These are phyloP conservation scores for Cyphomyrmex costatus DNA, from an alignment of 1,140 invertebrate species.

Conservation along the genomic window DNA sequence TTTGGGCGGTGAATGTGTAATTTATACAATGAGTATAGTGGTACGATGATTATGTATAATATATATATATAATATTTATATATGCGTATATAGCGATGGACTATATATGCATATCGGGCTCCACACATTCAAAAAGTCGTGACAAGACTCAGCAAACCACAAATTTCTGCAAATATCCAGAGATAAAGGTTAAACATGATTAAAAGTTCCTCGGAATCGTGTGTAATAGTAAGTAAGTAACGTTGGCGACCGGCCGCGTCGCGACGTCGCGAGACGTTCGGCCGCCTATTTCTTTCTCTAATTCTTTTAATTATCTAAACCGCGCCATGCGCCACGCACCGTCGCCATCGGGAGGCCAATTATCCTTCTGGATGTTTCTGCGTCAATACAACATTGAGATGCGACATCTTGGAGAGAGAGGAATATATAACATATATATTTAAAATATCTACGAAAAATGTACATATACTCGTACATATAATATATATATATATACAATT, in stretches of 20 bases:
- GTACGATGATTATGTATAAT: conserved; percentile 82
- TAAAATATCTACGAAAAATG: background rate
- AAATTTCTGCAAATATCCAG: conserved; percentile 87
- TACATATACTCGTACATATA: too few species aligned
- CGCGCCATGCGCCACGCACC: conserved; percentile 47
- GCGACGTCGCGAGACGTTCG: conserved; percentile 56
- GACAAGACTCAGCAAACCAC: conserved; percentile 87
- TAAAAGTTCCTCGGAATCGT: conserved; percentile 84
- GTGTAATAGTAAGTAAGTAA: conserved; percentile 70
- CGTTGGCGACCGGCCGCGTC: conserved; percentile 49
- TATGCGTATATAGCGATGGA: conserved; percentile 66
- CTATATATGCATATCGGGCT: conserved; percentile 80
- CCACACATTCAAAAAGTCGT: conserved; percentile 86
- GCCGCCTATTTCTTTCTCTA: conserved; percentile 53
- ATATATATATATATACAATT: background rate
- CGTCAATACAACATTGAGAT: background rate
- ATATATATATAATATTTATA: conserved; percentile 74
- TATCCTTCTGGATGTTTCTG: conserved; percentile 16
- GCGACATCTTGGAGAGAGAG: conserved; percentile 23
- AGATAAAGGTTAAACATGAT: conserved; percentile 86
- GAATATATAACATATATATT: background rate
- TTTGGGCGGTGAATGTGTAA: conserved; percentile 86
- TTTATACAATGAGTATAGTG: conserved; percentile 87
- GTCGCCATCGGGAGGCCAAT: conserved; percentile 42
- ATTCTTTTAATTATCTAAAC: conserved; percentile 62